Base-by-base conservation (phyloP, 2,797 vertebrate genomes). In the Coregonus suidteri region DNA sequence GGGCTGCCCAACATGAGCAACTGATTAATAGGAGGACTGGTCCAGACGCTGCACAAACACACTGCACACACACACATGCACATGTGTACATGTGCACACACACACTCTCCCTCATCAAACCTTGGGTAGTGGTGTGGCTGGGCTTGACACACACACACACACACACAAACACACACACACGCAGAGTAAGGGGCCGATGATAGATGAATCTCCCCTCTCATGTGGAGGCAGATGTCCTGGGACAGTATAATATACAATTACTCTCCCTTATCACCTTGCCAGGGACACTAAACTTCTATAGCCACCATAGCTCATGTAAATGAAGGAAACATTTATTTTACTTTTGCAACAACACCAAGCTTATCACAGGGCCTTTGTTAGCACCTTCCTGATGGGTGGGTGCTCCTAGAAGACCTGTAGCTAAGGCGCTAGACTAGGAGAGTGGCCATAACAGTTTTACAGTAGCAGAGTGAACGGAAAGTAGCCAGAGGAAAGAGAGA, bases 171-270 rank as follows among this genome's bases (percentile, higher is more conserved):
- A 31, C 25, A 31, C 64, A 65, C 25, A 65, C 20, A 66, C 30
- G 15, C 2, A 30, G 13, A 34, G 64, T 66, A 66, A 59, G 56
- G 64, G 64, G 64, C 64, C 13, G 14, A 66, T 66, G 64, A 66
- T 34, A 31, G 64, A 66, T 66, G 30, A 66, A 66, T 66, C 64
- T 66, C 30, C 30, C 64, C 64, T 66, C 64, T 66, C 64, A 66
- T 66, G 25, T 66, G 4, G 31, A 68, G 95, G 95, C 95, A 95
- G 95, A 96, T 96, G 95, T 94, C 96, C 95, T 93, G 89, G 95
- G 95, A 96, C 94, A 95, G 94, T 92, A 96, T 96, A 96, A 96
- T 96, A 96, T 95, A 96, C 95, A 95, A 96, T 96, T 96, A 96
- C 95, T 96, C 95, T 96, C 94, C 95, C 95, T 96, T 96, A 96